Conservation (phyloP, 2,888 invertebrate species). For the Hylaea fasciaria region DNA sequence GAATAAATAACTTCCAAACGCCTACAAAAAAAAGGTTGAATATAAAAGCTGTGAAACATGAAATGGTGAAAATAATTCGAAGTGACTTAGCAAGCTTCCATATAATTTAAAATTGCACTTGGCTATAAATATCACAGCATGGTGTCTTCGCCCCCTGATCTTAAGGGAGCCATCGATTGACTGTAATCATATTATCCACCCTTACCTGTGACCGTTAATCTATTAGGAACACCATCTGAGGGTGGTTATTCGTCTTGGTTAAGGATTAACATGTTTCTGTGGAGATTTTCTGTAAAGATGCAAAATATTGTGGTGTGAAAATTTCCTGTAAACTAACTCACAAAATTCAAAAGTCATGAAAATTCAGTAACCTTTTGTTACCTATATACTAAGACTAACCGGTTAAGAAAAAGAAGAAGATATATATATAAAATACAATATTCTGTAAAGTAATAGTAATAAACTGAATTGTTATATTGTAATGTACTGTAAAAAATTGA, state of each 20-base stretch:
- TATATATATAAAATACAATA: too few relatives aligned
- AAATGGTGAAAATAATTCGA: slow-evolving; percentile 17
- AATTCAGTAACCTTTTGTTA: too few relatives aligned
- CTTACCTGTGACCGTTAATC: slow-evolving; percentile 70
- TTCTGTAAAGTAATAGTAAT: too few relatives aligned
- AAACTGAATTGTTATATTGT: too few relatives aligned
- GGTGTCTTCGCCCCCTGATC: slow-evolving; percentile 55
- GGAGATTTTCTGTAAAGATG: neutral
- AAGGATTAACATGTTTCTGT: slow-evolving; percentile 39
- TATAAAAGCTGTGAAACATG: neutral
- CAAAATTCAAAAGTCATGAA: too few relatives aligned
- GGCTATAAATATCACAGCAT: slow-evolving; percentile 70
- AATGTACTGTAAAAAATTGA: too few relatives aligned
- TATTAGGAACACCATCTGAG: slow-evolving; percentile 59
- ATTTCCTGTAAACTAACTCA: too few relatives aligned
- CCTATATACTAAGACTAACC: too few relatives aligned
- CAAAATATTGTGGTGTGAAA: neutral
- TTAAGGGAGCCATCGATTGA: slow-evolving; percentile 75
- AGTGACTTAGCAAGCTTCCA: slow-evolving; percentile 11
- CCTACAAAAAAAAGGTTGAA: too few relatives aligned
- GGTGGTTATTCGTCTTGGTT: slow-evolving; percentile 55
- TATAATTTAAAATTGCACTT: slow-evolving; percentile 44
- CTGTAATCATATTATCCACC: slow-evolving; percentile 76
- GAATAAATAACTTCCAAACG: too few relatives aligned
- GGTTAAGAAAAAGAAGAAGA: too few relatives aligned